Base-by-base conservation (phyloP, 1,140 invertebrate species). In the Colletes gigas region DNA sequence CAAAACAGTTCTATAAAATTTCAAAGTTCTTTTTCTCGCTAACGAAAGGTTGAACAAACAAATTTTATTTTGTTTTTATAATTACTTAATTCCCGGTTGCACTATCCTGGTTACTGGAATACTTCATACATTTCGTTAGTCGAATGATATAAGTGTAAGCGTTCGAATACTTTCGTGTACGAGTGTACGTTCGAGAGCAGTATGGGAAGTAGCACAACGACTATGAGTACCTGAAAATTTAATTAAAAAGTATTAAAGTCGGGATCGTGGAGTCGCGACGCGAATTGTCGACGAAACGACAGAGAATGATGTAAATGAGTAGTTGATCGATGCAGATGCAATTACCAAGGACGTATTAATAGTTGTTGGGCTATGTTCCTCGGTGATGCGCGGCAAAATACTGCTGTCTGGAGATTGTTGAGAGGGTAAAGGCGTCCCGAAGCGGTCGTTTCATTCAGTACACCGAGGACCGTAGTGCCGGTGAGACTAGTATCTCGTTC, bases 381-480 rank as follows among this genome's bases (percentile, higher is more conserved):
- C 59, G 59, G n/a, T 65, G 76, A 63, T 54, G 69, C 21, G 30
- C 57, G 41, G 6, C 30, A 69, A 30, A 30, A 30, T 30, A 52
- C 47, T 14, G 47, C 15, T 62, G 21, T 41, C 19, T 30, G n/a
- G 19, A 47, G 77, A 78, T 73, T 50, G 77, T 60, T 60, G 69
- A 73, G 77, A 65, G 77, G 70, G 77, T 79, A 79, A 79, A 86
- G 62, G 80, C 78, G 75, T 79, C 82, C 41, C 75, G 62, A 44
- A 75, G 83, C 75, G 54, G 67, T 62, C 41, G 70, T 57, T 82
- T 85, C 87, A 89, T 91, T 90, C 87, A 90, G 89, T 90, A 81
- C 68, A 83, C 86, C 86, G 79, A 88, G 86, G 78, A 86, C 89
- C 86, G 86, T 84, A 86, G 89, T 89, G 81, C 84, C 83, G 85